phyloP scores from a whole-genome alignment of 2,113 vertebrate genomes.

The Pungitius pungitius region DNA sequence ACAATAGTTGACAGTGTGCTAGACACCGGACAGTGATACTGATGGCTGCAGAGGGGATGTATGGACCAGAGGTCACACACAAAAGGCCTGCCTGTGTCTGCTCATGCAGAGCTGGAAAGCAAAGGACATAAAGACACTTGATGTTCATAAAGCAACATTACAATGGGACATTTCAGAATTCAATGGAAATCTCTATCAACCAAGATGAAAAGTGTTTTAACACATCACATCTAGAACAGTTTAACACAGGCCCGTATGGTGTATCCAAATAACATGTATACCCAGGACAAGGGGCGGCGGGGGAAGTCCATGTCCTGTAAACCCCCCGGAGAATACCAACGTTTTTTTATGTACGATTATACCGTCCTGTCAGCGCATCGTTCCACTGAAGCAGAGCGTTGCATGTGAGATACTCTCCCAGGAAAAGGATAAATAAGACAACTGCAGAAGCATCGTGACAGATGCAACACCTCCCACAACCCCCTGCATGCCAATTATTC shows the following conservation, averaged over 20 bases:
- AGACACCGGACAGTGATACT: constrained; percentile 76
- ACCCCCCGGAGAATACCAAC: neutral
- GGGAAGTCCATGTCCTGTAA: neutral
- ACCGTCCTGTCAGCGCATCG: constrained; percentile 22
- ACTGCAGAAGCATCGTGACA: constrained; percentile 69
- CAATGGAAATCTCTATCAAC: neutral
- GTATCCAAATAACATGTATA: neutral
- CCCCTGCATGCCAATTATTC: constrained; percentile 75
- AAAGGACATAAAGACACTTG: constrained; percentile 54
- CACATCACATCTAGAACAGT: neutral
- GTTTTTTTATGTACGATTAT: neutral
- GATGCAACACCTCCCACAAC: constrained; percentile 74
- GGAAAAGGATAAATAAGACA: constrained; percentile 72
- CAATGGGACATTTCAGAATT: constrained; percentile 14
- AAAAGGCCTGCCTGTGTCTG: constrained; percentile 65
- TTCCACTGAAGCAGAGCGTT: constrained; percentile 22
- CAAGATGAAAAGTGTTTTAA: neutral
- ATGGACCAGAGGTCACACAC: constrained; percentile 73
- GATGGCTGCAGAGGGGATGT: constrained; percentile 74
- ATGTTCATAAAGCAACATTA: constrained; percentile 29
- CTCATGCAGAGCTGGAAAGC: constrained; percentile 55
- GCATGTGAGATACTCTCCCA: constrained; percentile 44
- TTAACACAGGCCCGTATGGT: neutral
- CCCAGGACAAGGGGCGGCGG: no score
- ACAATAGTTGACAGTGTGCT: constrained; percentile 76